A percentile compares a stretch with the other conserved stretches of the same genome.
These are phyloP conservation scores for Vimba vimba DNA, from an alignment of 2,113 vertebrate genomes.

Conservation along the genomic window DNA sequence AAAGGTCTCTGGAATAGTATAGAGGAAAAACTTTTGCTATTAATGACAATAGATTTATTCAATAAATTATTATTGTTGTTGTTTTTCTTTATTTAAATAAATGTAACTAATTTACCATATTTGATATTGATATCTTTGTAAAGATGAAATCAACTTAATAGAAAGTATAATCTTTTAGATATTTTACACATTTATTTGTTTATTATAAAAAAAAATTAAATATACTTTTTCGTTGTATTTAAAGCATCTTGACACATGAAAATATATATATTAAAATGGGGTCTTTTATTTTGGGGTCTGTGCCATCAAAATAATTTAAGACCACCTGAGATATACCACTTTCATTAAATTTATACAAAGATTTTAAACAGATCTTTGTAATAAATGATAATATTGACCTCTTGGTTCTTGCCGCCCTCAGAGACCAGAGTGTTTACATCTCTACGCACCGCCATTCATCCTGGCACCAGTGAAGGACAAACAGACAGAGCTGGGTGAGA, in stretches of 20 bases:
- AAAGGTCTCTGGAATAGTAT: not conserved
- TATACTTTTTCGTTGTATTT: not conserved
- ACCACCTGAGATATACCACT: not conserved
- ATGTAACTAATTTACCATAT: not conserved
- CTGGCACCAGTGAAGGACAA: conserved; percentile 96
- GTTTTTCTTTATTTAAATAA: no score
- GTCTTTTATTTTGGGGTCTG: not conserved
- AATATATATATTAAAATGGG: not conserved
- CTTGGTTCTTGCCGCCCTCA: conserved; percentile 60
- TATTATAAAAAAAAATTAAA: no score
- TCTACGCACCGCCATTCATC: conserved; percentile 96
- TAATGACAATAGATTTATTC: not conserved
- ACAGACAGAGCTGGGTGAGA: conserved; percentile 95
- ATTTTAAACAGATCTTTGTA: not conserved
- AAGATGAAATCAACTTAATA: no score
- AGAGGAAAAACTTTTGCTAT: not conserved
- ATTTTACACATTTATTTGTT: no score
- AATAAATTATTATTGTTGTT: no score
- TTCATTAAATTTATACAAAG: no score
- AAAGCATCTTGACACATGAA: not conserved
- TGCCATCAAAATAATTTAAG: not conserved
- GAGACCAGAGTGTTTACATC: conserved; percentile 91
- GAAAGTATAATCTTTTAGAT: no score
- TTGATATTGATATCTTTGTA: not conserved
- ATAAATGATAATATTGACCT: conserved; percentile 5